Base-by-base conservation (phyloP, 2,113 vertebrate species). In the Phyllostomus hastatus region DNA sequence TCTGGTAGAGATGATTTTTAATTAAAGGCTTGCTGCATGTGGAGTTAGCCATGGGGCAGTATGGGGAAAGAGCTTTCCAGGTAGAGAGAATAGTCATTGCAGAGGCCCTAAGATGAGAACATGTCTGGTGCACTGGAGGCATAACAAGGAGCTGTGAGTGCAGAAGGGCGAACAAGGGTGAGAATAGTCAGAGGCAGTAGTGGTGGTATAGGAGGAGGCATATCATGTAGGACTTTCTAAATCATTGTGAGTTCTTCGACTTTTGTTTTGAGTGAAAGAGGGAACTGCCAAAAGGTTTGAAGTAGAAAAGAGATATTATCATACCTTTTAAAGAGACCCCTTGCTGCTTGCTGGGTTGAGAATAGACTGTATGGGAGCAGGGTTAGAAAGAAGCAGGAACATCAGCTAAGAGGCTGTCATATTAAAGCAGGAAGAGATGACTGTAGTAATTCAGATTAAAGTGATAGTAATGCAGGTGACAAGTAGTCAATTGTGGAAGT, bases 201-300 rank as follows among this genome's bases (percentile, higher is more conserved):
- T 61, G 48, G 61, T 86, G 57, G 11, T 70, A 19, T 52, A 83
- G 38, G 15, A 33, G 76, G 38, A 61, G 48, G 28, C 17, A 22
- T 57, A 43, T 38, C 76, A 35, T 16, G 43, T 70, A 85, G 41
- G 35, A 72, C 73, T 94, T 87, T 67, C 26, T 86, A 70, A 92
- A 67, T 79, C 16, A n/a, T 78, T 91, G 48, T 79, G 72, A 83
- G 31, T 92, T 86, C 50, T 46, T 94, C 84, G 14, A 43, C 67
- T 92, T 95, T 92, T 92, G 67, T 83, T 95, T 93, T 91, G 43
- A 86, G 22, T 91, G 43, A 90, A 70, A 2, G 83, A 35, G 3
- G 7, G 31, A 16, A 20, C 12, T 20, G 28, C 28, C 31, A 33
- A 69, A 96, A 31, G 38, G 16, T 91, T 93, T 83, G 22, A 93